Percentiles rank a stretch among this genome's conserved stretches.
These are phyloP conservation scores for Spea bombifrons DNA, from an alignment of 2,113 vertebrate species.

Conservation along the genomic window DNA sequence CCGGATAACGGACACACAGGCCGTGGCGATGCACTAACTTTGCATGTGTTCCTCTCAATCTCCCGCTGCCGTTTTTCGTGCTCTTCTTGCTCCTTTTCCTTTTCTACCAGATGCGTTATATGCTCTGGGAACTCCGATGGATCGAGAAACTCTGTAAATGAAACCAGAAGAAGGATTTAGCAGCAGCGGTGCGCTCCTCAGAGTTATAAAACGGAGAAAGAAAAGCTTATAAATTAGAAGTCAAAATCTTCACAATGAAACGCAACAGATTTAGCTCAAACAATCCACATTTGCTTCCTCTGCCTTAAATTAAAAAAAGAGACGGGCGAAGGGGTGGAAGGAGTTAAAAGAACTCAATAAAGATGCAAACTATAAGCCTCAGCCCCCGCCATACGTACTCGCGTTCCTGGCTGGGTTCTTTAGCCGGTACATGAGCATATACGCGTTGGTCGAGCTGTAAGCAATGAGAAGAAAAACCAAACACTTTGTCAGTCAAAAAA, in stretches of 20 bases:
- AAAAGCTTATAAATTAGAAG: too few relatives aligned
- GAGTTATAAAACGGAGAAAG: too few relatives aligned
- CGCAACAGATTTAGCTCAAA: too few relatives aligned
- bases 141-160: slow-evolving; percentile 81
- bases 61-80: slow-evolving; percentile 95
- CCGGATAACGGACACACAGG: neutral
- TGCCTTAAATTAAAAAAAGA: too few relatives aligned
- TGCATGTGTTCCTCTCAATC: slow-evolving; percentile 98
- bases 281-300: too few relatives aligned
- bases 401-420: slow-evolving; percentile 91
- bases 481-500: neutral
- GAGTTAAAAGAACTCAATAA: too few relatives aligned
- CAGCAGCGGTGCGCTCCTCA: too few relatives aligned
- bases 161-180: neutral
- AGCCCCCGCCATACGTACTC: slow-evolving; percentile 74
- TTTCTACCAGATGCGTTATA: slow-evolving; percentile 88
- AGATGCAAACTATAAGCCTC: too few relatives aligned
- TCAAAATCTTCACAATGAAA: too few relatives aligned
- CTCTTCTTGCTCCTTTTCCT: slow-evolving; percentile 92
- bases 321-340: too few relatives aligned
- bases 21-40: slow-evolving; percentile 67
- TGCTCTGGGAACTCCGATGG: slow-evolving; percentile 89
- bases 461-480: slow-evolving; percentile 11
- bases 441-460: slow-evolving; percentile 94
- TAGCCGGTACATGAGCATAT: slow-evolving; percentile 97